Conservation (phyloP, 2,113 vertebrate species). For the Pangasianodon hypophthalmus region DNA sequence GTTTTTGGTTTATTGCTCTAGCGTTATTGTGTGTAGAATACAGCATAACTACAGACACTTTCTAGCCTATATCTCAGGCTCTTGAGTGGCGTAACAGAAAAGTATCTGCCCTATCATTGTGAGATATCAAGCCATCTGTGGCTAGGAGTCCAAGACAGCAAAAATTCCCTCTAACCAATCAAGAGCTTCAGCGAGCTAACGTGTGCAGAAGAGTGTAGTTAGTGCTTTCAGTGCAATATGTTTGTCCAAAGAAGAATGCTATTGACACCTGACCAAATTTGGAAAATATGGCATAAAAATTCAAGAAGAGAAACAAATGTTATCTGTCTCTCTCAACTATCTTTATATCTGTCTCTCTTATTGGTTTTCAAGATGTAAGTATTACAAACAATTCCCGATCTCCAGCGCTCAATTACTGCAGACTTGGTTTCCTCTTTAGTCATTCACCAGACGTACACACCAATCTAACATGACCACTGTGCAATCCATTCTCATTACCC, state of each 20-base stretch:
- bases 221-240: neutral
- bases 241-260: neutral
- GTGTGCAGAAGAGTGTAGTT: neutral
- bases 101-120: neutral
- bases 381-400: neutral
- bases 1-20: neutral
- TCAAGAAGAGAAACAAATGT: neutral
- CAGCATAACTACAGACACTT: no score
- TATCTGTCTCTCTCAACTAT: neutral
- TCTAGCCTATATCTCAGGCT: neutral
- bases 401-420: neutral
- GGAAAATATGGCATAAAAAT: neutral
- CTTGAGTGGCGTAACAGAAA: neutral
- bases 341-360: neutral
- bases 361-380: slow-evolving; percentile 3
- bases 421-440: neutral
- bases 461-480: slow-evolving; percentile 14
- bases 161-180: neutral
- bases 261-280: neutral
- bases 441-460: slow-evolving; percentile 16
- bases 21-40: neutral
- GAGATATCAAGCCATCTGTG: neutral
- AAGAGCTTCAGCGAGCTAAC: neutral
- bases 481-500: slow-evolving; percentile 38
- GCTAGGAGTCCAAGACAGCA: neutral